phyloP scores from a whole-genome alignment of 1,140 invertebrate genomes.

The Panagrolaimus sp. region DNA sequence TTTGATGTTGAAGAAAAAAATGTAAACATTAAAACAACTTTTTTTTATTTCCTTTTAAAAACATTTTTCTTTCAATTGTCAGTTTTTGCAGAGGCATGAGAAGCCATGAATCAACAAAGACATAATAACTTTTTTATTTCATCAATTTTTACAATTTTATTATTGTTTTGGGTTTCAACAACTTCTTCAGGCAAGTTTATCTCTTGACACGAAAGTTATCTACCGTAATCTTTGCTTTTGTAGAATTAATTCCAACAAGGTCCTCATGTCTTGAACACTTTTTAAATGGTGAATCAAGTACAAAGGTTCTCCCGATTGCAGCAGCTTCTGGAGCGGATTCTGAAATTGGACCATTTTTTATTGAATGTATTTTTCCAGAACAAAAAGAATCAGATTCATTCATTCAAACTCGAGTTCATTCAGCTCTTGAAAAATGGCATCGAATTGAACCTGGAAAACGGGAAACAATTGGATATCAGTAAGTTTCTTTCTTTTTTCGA shows the following conservation, averaged over 20 bases:
- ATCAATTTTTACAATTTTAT: not conserved
- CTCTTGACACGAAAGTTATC: not conserved
- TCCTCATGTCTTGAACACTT: not conserved
- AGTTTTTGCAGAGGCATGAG: not conserved
- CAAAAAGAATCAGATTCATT: conserved; percentile 5
- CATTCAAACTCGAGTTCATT: not conserved
- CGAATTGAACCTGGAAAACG: not conserved
- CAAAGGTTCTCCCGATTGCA: not conserved
- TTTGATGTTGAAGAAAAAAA: too few relatives aligned
- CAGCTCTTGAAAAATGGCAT: conserved; percentile 1
- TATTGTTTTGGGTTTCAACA: not conserved
- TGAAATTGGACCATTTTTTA: not conserved
- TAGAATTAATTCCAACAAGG: not conserved
- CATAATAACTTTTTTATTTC: not conserved
- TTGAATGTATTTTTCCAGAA: conserved; percentile 5
- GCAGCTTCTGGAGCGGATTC: not conserved
- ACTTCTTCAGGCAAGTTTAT: too few relatives aligned
- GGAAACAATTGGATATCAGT: conserved; percentile 10
- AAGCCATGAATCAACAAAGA: not conserved
- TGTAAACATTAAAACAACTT: too few relatives aligned
- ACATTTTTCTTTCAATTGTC: not conserved
- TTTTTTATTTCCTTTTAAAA: not conserved
- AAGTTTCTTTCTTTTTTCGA: not conserved
- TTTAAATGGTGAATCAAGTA: not conserved
- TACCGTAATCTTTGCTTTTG: too few relatives aligned